phyloP scores from a whole-genome alignment of 2,797 vertebrate genomes.

The Danio aesculapii region DNA sequence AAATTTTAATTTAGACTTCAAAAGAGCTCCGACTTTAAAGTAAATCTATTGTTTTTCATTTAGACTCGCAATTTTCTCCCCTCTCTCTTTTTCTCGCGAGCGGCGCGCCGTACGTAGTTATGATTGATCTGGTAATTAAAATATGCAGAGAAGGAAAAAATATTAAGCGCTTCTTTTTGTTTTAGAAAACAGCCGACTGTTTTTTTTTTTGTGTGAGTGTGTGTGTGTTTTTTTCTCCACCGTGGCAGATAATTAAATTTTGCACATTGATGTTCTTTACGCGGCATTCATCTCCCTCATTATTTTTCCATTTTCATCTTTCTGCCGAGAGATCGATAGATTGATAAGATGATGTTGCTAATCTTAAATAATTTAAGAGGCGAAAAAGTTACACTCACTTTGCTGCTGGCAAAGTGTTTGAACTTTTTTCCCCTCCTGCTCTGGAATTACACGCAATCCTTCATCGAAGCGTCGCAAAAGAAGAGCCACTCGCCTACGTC shows the following conservation, averaged over 20 bases:
- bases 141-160: slow-evolving; percentile 85
- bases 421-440: slow-evolving; percentile 77
- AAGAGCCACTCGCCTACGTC: slow-evolving; percentile 2
- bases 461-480: slow-evolving; percentile 29
- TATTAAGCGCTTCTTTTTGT: slow-evolving; percentile 84
- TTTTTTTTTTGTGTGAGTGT: slow-evolving; percentile 68
- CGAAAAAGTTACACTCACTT: slow-evolving; percentile 81
- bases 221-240: slow-evolving; percentile 45
- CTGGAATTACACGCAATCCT: slow-evolving; percentile 65
- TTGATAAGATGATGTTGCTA: slow-evolving; percentile 87
- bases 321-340: slow-evolving; percentile 85
- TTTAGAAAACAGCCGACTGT: slow-evolving; percentile 86
- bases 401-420: slow-evolving; percentile 81
- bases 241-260: slow-evolving; percentile 85
- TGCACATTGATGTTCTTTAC: slow-evolving; percentile 88
- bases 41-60: slow-evolving; percentile 90
- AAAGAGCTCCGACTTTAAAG: slow-evolving; percentile 85
- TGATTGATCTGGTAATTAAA: slow-evolving; percentile 91
- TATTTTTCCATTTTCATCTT: slow-evolving; percentile 90
- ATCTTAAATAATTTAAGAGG: slow-evolving; percentile 86
- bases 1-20: slow-evolving; percentile 89
- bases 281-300: slow-evolving; percentile 83
- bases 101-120: slow-evolving; percentile 74
- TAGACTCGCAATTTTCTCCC: slow-evolving; percentile 83
- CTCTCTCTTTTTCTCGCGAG: slow-evolving; percentile 74